A percentile compares a stretch with the other conserved stretches of the same genome.
These are phyloP conservation scores for Anomalospiza imberbis DNA, from an alignment of 2,797 vertebrate species.

Conservation along the genomic window DNA sequence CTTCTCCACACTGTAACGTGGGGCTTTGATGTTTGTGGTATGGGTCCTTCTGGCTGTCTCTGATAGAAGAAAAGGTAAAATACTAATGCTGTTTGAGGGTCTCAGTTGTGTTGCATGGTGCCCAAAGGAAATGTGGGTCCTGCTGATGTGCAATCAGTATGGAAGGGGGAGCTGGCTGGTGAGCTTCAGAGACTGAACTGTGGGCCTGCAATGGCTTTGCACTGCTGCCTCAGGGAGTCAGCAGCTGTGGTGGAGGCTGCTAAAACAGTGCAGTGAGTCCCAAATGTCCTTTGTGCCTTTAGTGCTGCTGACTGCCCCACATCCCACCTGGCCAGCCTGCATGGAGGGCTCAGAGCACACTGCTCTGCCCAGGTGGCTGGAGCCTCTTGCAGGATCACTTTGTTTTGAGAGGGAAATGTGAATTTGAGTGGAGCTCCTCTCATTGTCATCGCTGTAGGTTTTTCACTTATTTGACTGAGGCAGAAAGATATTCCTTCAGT, in stretches of 20 bases:
- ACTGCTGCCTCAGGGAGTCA: not conserved
- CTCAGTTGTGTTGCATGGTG: not conserved
- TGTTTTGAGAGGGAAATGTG: not conserved
- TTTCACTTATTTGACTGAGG: not conserved
- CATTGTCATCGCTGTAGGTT: not conserved
- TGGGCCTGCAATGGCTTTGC: not conserved
- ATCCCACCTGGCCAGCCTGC: not conserved
- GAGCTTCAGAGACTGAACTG: not conserved
- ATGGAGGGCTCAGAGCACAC: not conserved
- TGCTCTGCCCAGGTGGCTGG: not conserved
- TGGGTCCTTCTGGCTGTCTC: not conserved
- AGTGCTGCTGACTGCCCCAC: rapidly evolving
- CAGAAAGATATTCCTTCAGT: not conserved
- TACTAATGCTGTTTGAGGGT: not conserved
- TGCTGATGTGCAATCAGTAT: not conserved
- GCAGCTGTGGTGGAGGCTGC: not conserved
- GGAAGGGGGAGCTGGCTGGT: not conserved
- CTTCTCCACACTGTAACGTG: not conserved
- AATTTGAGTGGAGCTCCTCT: not conserved
- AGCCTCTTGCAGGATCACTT: not conserved
- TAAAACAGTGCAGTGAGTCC: not conserved
- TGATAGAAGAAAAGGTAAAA: not conserved
- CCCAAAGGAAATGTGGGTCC: not conserved
- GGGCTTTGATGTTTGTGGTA: not conserved
- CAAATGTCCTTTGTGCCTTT: not conserved